A percentile compares a stretch with the other conserved stretches of the same genome.
Evolutionary conservation across 2,797 vertebrate species (phyloP).

Genomic region (Dipus sagitta): DNA sequence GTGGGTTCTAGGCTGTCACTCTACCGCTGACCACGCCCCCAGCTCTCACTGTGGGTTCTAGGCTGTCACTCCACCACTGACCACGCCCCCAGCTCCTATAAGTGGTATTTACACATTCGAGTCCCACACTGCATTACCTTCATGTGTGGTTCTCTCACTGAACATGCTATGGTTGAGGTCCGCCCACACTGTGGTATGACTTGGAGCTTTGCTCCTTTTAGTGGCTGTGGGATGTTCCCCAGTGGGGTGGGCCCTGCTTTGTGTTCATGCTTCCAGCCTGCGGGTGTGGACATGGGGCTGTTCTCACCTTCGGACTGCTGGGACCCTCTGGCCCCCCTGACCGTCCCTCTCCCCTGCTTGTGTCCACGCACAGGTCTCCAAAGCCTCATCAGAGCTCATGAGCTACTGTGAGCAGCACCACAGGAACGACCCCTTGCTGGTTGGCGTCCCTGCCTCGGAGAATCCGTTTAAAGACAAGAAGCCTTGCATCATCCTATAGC

Average conservation of each 20-base stretch:
- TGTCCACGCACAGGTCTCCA: slow-evolving; percentile 91
- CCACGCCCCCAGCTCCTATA: no score
- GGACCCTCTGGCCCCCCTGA: accelerated
- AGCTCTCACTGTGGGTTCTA: no score
- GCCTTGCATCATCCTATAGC: slow-evolving; percentile 96
- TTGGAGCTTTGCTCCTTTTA: not conserved
- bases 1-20: no score
- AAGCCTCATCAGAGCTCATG: slow-evolving; percentile 97
- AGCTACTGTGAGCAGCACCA: slow-evolving; percentile 98
- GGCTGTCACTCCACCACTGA: no score
- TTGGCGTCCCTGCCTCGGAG: slow-evolving; percentile 96
- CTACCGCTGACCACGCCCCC: no score
- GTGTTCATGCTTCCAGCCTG: accelerated
- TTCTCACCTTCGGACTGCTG: accelerated
- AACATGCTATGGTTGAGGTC: accelerated
- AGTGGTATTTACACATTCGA: not conserved
- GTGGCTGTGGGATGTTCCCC: not conserved
- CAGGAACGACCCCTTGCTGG: slow-evolving; percentile 95
- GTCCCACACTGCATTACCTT: not conserved
- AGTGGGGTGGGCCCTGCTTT: accelerated
- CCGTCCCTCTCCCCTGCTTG: not conserved
- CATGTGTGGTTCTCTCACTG: not conserved
- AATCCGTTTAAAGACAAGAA: slow-evolving; percentile 99
- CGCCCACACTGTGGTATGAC: accelerated
- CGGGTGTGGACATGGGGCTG: accelerated